These are phyloP conservation scores for Epinephelus awoara DNA, from an alignment of 2,797 vertebrate genomes.

Conservation along the genomic window DNA sequence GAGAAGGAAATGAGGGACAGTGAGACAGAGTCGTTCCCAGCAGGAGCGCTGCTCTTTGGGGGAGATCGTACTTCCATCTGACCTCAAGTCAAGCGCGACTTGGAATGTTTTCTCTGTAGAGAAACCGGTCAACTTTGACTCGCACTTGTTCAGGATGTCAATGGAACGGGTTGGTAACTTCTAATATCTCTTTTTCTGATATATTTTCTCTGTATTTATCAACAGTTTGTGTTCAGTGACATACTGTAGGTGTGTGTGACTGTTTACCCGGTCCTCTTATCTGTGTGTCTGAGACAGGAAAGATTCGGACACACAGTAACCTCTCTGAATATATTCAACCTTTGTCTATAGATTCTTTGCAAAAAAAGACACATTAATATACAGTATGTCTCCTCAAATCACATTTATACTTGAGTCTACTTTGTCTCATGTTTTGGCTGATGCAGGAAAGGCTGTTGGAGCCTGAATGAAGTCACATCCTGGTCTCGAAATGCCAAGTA, in stretches of 20 bases:
- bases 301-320: not conserved
- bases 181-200: constrained; percentile 9
- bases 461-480: constrained; percentile 65
- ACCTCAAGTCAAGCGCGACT: constrained; percentile 33
- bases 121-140: constrained; percentile 33
- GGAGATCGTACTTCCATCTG: constrained; percentile 32
- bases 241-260: not conserved
- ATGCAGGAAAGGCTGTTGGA: constrained; percentile 46
- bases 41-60: constrained; percentile 23
- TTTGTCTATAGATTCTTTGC: not conserved
- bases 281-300: not conserved
- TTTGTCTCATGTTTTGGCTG: constrained; percentile 18
- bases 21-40: constrained; percentile 28
- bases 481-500: constrained; percentile 50
- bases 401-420: not conserved
- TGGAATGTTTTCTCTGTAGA: constrained; percentile 25
- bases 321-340: not conserved
- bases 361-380: not conserved
- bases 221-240: constrained; percentile 1
- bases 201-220: not conserved
- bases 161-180: constrained; percentile 78
- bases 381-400: not conserved
- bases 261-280: not conserved
- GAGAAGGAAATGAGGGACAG: constrained; percentile 28
- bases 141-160: constrained; percentile 53